A percentile compares a stretch with the other conserved stretches of the same genome.
Conservation (phyloP, 2,888 invertebrate species). For the Phalera bucephala region DNA sequence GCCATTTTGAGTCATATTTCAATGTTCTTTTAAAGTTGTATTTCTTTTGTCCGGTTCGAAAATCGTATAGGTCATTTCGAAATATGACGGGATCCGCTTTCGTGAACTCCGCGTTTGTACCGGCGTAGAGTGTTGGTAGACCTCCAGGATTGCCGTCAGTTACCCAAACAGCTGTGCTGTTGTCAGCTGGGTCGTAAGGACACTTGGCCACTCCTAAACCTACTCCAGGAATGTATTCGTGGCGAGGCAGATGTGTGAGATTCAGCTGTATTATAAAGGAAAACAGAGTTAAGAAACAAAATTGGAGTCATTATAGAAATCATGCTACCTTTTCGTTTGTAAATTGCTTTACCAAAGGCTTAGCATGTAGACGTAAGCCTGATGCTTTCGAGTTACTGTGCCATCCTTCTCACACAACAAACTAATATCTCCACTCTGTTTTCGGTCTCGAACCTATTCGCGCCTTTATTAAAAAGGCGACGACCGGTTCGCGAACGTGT, state of each 20-base stretch:
- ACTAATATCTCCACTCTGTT: too few relatives aligned
- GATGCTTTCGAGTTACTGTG: too few relatives aligned
- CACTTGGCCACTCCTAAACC: constrained; percentile 88
- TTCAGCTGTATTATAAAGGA: constrained; percentile 60
- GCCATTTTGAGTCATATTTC: constrained; percentile 88
- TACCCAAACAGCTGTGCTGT: constrained; percentile 89
- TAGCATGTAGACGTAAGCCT: too few relatives aligned
- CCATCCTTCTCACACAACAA: too few relatives aligned
- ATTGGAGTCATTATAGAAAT: too few relatives aligned
- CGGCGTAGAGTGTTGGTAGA: constrained; percentile 86
- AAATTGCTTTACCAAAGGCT: too few relatives aligned
- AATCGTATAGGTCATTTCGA: constrained; percentile 85
- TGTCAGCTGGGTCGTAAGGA: constrained; percentile 88
- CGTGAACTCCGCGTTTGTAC: constrained; percentile 88
- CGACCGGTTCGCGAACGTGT: too few relatives aligned
- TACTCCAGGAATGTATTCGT: constrained; percentile 84
- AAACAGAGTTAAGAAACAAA: constrained; percentile 1
- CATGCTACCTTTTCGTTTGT: too few relatives aligned
- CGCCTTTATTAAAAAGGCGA: too few relatives aligned
- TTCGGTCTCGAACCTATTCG: too few relatives aligned
- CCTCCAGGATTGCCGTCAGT: constrained; percentile 86
- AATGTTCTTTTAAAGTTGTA: constrained; percentile 86
- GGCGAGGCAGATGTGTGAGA: constrained; percentile 80
- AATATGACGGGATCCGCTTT: constrained; percentile 89
- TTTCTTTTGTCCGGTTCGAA: constrained; percentile 82